phyloP scores from a whole-genome alignment of 92 coral and sea anemone genomes.

The Epizoanthus scotinus region DNA sequence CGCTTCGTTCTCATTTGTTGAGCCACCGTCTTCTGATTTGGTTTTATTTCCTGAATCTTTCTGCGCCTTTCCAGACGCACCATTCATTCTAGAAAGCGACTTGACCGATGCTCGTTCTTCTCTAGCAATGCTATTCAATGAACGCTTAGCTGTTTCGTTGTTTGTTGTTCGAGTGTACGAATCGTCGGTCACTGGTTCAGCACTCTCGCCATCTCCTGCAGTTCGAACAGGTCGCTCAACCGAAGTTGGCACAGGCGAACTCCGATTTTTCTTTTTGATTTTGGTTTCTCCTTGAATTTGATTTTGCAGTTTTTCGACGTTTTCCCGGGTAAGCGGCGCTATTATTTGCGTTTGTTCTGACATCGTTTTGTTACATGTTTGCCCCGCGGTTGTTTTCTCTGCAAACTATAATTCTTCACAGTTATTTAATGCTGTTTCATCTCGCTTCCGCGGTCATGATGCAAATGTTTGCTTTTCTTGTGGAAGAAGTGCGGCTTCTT shows the following conservation, averaged over 20 bases:
- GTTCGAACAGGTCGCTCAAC: not conserved
- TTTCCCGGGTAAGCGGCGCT: conserved; percentile 63
- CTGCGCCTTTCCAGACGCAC: conserved; percentile 24
- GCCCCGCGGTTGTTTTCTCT: not conserved
- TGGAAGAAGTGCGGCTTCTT: conserved; percentile 15
- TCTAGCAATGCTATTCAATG: not conserved
- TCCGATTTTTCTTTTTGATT: not conserved
- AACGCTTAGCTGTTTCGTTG: not conserved
- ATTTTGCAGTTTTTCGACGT: conserved; percentile 58
- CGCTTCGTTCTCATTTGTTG: conserved; percentile 15
- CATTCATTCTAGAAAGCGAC: conserved; percentile 9
- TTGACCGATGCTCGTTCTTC: not conserved
- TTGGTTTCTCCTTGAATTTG: conserved; percentile 11
- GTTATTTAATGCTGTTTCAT: not conserved
- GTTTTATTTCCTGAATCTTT: conserved; percentile 12
- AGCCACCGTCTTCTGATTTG: conserved; percentile 2
- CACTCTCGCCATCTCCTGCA: conserved; percentile 27
- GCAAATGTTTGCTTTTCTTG: conserved; percentile 20
- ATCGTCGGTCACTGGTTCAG: conserved; percentile 31
- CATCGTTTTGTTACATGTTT: conserved; percentile 22
- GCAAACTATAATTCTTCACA: not conserved
- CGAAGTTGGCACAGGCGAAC: not conserved
- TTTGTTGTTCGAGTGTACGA: conserved; percentile 2
- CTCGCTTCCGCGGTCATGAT: not conserved
- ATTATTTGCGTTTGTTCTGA: not conserved